phyloP scores from a whole-genome alignment of 1,140 invertebrate species.

The Whitmania pigra region DNA sequence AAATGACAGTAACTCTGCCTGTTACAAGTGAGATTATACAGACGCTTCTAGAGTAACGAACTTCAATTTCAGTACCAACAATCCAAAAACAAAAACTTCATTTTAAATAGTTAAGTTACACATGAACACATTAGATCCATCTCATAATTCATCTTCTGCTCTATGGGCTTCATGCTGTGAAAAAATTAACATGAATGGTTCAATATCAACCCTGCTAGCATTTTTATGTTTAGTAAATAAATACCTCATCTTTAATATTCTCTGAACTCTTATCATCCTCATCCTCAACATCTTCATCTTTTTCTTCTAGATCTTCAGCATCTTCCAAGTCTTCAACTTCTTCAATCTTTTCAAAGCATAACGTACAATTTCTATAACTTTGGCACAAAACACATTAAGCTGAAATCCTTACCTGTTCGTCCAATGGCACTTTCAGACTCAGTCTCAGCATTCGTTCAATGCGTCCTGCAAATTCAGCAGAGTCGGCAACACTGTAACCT shows the following conservation, averaged over 20 bases:
- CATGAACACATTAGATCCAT: not conserved
- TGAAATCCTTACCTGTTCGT: slow-evolving; percentile 49
- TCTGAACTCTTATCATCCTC: slow-evolving; percentile 25
- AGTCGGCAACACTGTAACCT: slow-evolving; percentile 75
- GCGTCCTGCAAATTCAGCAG: slow-evolving; percentile 67
- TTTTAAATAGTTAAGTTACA: not conserved
- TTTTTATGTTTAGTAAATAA: too few relatives aligned
- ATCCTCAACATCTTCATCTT: slow-evolving; percentile 26
- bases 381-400: not conserved
- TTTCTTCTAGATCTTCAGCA: slow-evolving; percentile 33
- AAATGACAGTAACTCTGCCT: too few relatives aligned
- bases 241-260: slow-evolving; percentile 20
- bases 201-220: not conserved
- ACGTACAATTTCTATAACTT: not conserved
- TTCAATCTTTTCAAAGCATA: not conserved
- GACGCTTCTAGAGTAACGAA: too few relatives aligned
- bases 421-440: slow-evolving; percentile 59
- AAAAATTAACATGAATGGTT: not conserved
- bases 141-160: not conserved
- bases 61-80: not conserved
- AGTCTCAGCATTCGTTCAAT: slow-evolving; percentile 67
- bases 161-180: not conserved
- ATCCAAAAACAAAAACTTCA: not conserved
- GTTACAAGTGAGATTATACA: too few relatives aligned
- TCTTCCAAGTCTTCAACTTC: slow-evolving; percentile 15